Evolutionary conservation across 2,797 vertebrate genomes (phyloP).

Genomic region (Hydrocynus forskahlii): DNA sequence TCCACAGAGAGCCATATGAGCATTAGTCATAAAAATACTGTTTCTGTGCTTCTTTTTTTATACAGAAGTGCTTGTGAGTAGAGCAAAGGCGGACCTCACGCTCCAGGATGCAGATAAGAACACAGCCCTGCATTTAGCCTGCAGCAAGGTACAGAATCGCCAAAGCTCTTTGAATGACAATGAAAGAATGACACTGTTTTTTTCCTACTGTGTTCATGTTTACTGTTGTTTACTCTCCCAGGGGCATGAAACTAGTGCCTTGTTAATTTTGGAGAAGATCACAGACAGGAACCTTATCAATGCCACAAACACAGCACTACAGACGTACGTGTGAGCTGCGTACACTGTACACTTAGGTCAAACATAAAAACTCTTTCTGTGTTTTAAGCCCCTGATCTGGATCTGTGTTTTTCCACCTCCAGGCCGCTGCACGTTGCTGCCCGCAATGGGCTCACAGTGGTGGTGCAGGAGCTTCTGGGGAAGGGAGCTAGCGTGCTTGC

Average conservation of each 20-base stretch:
- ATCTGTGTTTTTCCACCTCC: conserved; percentile 17
- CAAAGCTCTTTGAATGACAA: not conserved
- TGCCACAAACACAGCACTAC: conserved; percentile 82
- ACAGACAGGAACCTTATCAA: conserved; percentile 86
- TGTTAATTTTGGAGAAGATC: conserved; percentile 88
- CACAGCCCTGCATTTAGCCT: conserved; percentile 94
- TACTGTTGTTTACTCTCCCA: conserved; percentile 53
- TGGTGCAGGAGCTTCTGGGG: conserved; percentile 93
- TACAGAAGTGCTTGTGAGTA: conserved; percentile 92
- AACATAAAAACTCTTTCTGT: not conserved
- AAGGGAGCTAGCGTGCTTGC: conserved; percentile 96
- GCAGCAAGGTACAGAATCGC: conserved; percentile 80
- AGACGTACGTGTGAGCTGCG: conserved; percentile 57
- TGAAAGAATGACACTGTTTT: not conserved
- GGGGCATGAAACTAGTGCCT: conserved; percentile 91
- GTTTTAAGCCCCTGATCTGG: not conserved
- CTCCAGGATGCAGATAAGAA: conserved; percentile 89
- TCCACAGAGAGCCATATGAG: not conserved
- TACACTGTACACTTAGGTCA: not conserved
- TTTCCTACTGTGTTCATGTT: not conserved
- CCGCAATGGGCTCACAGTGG: conserved; percentile 89
- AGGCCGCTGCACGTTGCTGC: conserved; percentile 95
- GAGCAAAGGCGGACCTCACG: conserved; percentile 90
- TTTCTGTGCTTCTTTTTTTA: too few species aligned
- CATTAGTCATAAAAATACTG: not conserved